Percentiles rank a stretch among this genome's conserved stretches.
phyloP scores from a whole-genome alignment of 2,797 vertebrate genomes.

The Pangasius macronema region DNA sequence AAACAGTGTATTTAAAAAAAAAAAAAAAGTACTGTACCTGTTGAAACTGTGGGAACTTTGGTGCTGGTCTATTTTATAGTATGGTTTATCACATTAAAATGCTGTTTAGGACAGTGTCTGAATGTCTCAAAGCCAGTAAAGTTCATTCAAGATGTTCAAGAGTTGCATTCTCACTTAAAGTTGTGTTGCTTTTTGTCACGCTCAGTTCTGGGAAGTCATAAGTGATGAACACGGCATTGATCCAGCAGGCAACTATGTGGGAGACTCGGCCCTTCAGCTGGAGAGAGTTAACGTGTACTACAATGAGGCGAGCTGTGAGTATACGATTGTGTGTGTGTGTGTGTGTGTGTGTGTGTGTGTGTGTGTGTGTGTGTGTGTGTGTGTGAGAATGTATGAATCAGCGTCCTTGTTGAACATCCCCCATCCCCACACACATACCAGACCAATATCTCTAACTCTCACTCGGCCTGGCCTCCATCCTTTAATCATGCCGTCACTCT shows the following conservation, averaged over 20 bases:
- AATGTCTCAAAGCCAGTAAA: not conserved
- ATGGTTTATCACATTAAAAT: not conserved
- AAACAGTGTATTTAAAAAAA: not conserved
- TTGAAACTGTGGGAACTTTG: not conserved
- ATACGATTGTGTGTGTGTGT: conserved; percentile 41
- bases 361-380: not conserved
- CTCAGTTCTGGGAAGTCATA: conserved; percentile 94
- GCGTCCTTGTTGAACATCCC: conserved; percentile 26
- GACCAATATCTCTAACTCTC: conserved; percentile 20
- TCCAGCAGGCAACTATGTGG: conserved; percentile 85
- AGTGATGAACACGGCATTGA: conserved; percentile 92
- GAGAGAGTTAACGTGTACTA: conserved; percentile 93
- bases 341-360: not conserved
- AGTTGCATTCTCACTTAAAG: not conserved
- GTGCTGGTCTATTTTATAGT: not conserved
- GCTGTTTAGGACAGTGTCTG: not conserved
- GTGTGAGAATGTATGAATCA: conserved; percentile 44
- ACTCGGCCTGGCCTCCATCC: conserved; percentile 28
- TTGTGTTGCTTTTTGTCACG: conserved; percentile 26
- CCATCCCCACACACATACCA: conserved; percentile 30
- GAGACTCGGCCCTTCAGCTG: conserved; percentile 88
- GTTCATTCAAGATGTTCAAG: not conserved
- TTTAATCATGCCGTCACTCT: conserved; percentile 41
- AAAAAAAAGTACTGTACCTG: not conserved
- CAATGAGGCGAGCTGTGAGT: conserved; percentile 92